phyloP scores from a whole-genome alignment of 1,140 invertebrate genomes.

The Campoletis sonorensis region DNA sequence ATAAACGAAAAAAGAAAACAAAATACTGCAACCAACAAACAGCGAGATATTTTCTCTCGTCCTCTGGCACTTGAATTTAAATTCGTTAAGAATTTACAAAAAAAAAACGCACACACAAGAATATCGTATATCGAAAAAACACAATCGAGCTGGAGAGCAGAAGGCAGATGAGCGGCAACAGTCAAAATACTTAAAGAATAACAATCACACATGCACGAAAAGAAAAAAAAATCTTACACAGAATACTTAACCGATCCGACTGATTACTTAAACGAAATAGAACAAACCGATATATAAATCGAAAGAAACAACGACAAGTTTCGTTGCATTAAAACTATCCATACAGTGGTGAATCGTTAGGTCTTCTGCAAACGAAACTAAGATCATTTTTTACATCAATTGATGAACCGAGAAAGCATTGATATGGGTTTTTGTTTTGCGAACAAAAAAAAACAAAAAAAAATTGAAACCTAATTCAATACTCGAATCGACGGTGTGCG shows the following conservation, averaged over 20 bases:
- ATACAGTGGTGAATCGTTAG: neutral
- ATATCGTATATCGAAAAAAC: too few species aligned
- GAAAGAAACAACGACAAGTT: neutral
- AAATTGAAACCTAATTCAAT: neutral
- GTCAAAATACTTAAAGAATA: neutral
- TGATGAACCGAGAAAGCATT: neutral
- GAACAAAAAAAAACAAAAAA: too few species aligned
- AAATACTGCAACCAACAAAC: too few species aligned
- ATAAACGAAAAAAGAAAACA: slow-evolving; percentile 14
- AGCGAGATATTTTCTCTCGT: too few species aligned
- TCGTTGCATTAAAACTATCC: neutral
- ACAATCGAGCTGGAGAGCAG: too few species aligned
- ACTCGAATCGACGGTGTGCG: neutral
- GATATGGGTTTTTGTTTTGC: neutral
- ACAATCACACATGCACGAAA: slow-evolving; percentile 12
- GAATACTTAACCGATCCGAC: slow-evolving; percentile 25
- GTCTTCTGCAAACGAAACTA: neutral
- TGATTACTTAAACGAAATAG: slow-evolving; percentile 47
- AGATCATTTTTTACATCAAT: neutral
- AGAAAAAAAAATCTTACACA: too few species aligned
- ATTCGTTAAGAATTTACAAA: too few species aligned
- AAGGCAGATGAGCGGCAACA: too few species aligned
- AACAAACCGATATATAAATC: neutral
- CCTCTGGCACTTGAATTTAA: too few species aligned
- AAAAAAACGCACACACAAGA: too few species aligned